Evolutionary conservation across 2,797 vertebrate genomes (phyloP).

Genomic region (Menidia menidia): DNA sequence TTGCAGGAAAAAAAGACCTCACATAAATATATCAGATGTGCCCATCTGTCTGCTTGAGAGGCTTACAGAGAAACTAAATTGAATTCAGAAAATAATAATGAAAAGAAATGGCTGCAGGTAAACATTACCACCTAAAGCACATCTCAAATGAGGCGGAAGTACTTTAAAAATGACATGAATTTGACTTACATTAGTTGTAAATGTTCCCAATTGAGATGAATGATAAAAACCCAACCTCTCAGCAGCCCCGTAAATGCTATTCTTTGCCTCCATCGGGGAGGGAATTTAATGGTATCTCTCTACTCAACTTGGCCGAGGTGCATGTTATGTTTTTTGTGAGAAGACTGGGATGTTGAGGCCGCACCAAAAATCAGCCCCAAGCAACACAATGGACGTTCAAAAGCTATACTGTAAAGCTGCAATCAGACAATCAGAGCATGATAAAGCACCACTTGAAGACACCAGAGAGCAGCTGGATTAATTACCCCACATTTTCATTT

Average conservation of each 20-base stretch:
- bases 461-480: constrained; percentile 42
- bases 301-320: background rate
- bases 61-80: constrained; percentile 6
- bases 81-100: constrained; percentile 2
- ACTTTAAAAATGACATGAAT: background rate
- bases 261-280: background rate
- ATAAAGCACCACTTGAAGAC: constrained; percentile 41
- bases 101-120: constrained; percentile 1
- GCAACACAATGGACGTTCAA: constrained; percentile 31
- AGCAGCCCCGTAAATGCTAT: background rate
- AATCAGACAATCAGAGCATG: constrained; percentile 31
- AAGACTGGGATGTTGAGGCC: constrained; percentile 20
- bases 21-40: constrained; percentile 17
- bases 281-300: constrained; percentile 6
- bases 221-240: background rate
- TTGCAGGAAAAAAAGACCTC: constrained; percentile 19
- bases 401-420: constrained; percentile 15
- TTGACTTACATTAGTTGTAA: background rate
- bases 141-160: background rate
- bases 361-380: constrained; percentile 23
- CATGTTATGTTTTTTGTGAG: constrained; percentile 14
- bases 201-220: background rate
- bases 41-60: constrained; percentile 29
- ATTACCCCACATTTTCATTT: constrained; percentile 53
- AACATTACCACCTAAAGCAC: background rate